Evolutionary conservation across 2,113 vertebrate species (phyloP).

Genomic region (Pelmatolapia mariae): DNA sequence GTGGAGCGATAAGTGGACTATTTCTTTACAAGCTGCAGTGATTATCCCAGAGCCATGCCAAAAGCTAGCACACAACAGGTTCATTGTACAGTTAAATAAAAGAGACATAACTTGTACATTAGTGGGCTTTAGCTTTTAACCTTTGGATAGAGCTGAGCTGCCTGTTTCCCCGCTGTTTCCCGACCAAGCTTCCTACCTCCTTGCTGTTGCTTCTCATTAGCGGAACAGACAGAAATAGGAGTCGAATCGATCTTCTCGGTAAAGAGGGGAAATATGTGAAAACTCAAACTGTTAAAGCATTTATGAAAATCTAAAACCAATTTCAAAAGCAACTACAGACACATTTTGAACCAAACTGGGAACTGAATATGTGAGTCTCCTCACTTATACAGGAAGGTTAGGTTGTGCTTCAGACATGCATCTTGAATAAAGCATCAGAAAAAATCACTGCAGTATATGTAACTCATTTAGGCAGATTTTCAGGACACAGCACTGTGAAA

Average conservation of each 20-base stretch:
- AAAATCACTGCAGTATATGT: neutral
- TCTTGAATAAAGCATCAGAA: neutral
- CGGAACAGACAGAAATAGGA: neutral
- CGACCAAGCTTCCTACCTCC: neutral
- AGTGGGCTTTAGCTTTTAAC: neutral
- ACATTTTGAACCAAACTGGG: neutral
- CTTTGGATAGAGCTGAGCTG: neutral
- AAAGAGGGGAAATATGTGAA: neutral
- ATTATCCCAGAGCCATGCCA: neutral
- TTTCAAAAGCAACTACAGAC: neutral
- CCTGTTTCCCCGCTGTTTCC: neutral
- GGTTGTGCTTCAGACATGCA: neutral
- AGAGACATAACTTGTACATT: neutral
- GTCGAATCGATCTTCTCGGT: neutral
- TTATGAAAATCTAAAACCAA: neutral
- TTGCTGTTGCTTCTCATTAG: neutral
- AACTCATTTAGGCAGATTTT: conserved; percentile 11
- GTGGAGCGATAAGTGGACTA: neutral
- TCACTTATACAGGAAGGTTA: neutral
- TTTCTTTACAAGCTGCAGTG: neutral
- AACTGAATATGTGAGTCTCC: neutral
- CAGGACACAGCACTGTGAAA: conserved; percentile 12
- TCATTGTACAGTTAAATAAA: neutral
- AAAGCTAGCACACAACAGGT: neutral
- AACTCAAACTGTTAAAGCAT: neutral